These are phyloP conservation scores for Melolontha melolontha DNA, from an alignment of 2,888 invertebrate genomes.

Conservation along the genomic window DNA sequence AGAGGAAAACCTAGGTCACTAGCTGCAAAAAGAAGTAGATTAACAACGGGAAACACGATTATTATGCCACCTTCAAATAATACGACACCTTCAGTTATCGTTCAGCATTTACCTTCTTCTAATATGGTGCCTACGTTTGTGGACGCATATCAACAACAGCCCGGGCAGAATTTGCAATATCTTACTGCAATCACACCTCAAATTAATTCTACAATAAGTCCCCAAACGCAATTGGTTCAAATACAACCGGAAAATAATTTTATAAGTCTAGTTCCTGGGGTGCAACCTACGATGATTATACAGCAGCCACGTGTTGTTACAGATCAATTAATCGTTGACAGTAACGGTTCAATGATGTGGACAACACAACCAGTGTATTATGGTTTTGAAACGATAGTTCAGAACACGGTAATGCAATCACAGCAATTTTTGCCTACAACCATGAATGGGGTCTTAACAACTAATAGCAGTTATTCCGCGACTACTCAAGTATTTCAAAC, in stretches of 20 bases:
- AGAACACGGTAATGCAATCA: slow-evolving; percentile 91
- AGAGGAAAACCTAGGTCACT: slow-evolving; percentile 55
- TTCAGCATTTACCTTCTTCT: slow-evolving; percentile 71
- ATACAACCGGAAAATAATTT: slow-evolving; percentile 65
- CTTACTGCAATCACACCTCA: slow-evolving; percentile 76
- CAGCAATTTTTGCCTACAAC: slow-evolving; percentile 86
- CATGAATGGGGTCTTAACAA: slow-evolving; percentile 83
- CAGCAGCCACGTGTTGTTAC: slow-evolving; percentile 60
- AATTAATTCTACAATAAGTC: slow-evolving; percentile 53
- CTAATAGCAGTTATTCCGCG: slow-evolving; percentile 86
- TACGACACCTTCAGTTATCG: slow-evolving; percentile 74
- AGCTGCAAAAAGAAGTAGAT: slow-evolving; percentile 49
- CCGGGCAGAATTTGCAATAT: slow-evolving; percentile 81
- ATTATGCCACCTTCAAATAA: slow-evolving; percentile 48
- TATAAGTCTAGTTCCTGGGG: slow-evolving; percentile 61
- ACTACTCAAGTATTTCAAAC: slow-evolving; percentile 89
- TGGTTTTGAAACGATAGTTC: slow-evolving; percentile 87
- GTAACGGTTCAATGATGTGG: slow-evolving; percentile 63
- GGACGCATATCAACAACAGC: slow-evolving; percentile 77
- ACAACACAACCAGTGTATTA: slow-evolving; percentile 77
- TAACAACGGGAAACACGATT: slow-evolving; percentile 48
- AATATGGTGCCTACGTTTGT: slow-evolving; percentile 74
- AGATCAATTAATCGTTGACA: slow-evolving; percentile 62
- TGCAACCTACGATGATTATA: slow-evolving; percentile 61
- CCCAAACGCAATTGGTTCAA: slow-evolving; percentile 64